Evolutionary conservation across 2,888 invertebrate genomes (phyloP).

Genomic region (Hartigia nigra): DNA sequence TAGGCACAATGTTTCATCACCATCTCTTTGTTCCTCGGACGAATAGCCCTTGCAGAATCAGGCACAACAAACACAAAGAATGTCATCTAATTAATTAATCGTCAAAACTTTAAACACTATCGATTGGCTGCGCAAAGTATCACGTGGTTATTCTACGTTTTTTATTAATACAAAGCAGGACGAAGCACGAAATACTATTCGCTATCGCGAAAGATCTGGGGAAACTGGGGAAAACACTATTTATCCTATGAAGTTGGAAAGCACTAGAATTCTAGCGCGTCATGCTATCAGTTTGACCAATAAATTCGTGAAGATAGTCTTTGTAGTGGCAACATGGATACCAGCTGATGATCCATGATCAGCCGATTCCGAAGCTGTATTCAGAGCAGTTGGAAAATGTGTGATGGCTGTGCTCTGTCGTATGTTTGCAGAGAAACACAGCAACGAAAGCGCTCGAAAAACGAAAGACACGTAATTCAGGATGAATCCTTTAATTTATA

Average conservation of each 20-base stretch:
- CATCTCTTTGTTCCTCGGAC: not conserved
- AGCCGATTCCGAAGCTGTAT: constrained; percentile 7
- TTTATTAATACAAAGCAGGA: not conserved
- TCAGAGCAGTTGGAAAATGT: constrained; percentile 30
- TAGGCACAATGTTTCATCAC: not conserved
- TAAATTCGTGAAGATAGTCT: not conserved
- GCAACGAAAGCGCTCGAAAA: constrained; percentile 27
- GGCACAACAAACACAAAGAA: not conserved
- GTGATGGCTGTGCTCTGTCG: constrained; percentile 45
- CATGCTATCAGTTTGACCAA: not conserved
- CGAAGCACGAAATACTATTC: not conserved
- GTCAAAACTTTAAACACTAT: not conserved
- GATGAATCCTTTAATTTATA: constrained; percentile 55
- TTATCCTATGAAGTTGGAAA: not conserved
- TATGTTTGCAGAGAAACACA: constrained; percentile 39
- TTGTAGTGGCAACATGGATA: not conserved
- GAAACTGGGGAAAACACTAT: not conserved
- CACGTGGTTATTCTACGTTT: not conserved
- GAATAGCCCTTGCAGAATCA: not conserved
- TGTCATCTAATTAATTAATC: not conserved
- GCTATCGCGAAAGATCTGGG: not conserved
- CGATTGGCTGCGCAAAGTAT: not conserved
- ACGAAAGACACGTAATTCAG: constrained; percentile 27
- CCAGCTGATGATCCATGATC: constrained; percentile 27
- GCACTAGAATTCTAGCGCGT: not conserved